Evolutionary conservation across 2,888 invertebrate genomes (phyloP), one percentile per base, ranked within the genome.

Genomic region (Macaria liturata): DNA sequence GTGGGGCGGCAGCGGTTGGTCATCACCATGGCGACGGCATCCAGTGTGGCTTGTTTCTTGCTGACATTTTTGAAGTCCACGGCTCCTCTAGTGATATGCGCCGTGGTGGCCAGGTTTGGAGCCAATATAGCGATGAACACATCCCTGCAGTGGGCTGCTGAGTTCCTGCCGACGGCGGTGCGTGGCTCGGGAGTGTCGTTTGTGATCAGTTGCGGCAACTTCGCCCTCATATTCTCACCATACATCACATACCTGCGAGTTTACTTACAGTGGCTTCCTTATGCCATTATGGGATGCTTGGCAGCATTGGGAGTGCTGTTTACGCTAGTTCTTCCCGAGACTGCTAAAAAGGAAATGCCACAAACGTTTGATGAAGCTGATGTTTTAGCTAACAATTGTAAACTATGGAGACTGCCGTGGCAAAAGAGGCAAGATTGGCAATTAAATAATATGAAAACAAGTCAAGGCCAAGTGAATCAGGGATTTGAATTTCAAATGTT

Each of bases 291-390:
- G 30, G 84, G 78, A 0, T 42, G 47, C 5, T 54, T 83, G 37
- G 76, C 81, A 1, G 62, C 68, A 0, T 7, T 75, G 4, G 79
- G 76, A n/a, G 77, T 72, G 4, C 4, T 76, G 0, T 42, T 82
- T 3, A 69, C 80, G 3, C 57, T 86, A 2, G 58, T 69, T 4
- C 65, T 89, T 34, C 87, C 90, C 0, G 90, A 90, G 65, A 89
- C 89, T 3, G 82, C 84, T 0, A 70, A 70, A 1, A 82, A 73
- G 59, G 81, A 84, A 49, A 78, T 89, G 78, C 89, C 89, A 0
- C 84, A 88, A 59, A 82, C 86, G 0, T 88, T 88, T 68, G 83
- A 86, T 5, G 86, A 84, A 39, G 80, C 87, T 1, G 88, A 88
- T 60, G 62, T 66, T 4, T 54, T 89, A 47, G 69, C 81, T 0